A percentile compares a stretch with the other conserved stretches of the same genome.
Evolutionary conservation across 2,113 vertebrate species (phyloP).

Genomic region (Platichthys stellatus): DNA sequence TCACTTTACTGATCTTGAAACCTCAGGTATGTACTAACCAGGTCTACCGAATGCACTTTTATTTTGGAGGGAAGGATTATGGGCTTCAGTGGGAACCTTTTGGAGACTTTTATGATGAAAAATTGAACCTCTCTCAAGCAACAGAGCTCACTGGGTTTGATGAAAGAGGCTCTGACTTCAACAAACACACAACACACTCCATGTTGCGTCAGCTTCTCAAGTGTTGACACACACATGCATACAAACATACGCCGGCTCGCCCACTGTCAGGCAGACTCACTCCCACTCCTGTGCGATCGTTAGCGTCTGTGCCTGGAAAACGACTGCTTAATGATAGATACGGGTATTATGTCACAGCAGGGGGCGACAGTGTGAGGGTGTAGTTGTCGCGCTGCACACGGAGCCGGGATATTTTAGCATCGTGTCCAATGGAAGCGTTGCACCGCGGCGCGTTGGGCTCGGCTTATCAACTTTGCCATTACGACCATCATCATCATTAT

Average conservation of each 20-base stretch:
- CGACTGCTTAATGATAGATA: slow-evolving; percentile 51
- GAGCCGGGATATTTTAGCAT: slow-evolving; percentile 60
- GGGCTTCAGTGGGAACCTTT: slow-evolving; percentile 6
- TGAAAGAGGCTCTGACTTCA: slow-evolving; percentile 13
- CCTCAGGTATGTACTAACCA: background rate
- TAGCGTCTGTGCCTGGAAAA: slow-evolving; percentile 47
- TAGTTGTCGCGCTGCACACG: slow-evolving; percentile 38
- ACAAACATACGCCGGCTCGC: background rate
- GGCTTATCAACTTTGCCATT: slow-evolving; percentile 35
- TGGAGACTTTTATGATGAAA: slow-evolving; percentile 51
- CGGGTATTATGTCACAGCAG: slow-evolving; percentile 53
- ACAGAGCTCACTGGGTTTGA: slow-evolving; percentile 13
- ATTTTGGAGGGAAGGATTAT: slow-evolving; percentile 23
- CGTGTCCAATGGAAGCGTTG: slow-evolving; percentile 43
- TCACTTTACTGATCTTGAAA: slow-evolving; percentile 1
- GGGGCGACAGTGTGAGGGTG: slow-evolving; percentile 3
- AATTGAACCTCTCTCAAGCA: slow-evolving; percentile 16
- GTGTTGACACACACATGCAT: background rate
- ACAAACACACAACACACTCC: slow-evolving; percentile 24
- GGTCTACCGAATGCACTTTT: slow-evolving; percentile 8
- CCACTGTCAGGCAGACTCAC: slow-evolving; percentile 16
- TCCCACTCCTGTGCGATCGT: slow-evolving; percentile 32
- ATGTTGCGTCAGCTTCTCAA: slow-evolving; percentile 19
- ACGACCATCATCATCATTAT: slow-evolving; percentile 39
- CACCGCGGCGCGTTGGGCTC: slow-evolving; percentile 36